phyloP scores from a whole-genome alignment of 2,888 invertebrate genomes.

The Lycia hirtaria region DNA sequence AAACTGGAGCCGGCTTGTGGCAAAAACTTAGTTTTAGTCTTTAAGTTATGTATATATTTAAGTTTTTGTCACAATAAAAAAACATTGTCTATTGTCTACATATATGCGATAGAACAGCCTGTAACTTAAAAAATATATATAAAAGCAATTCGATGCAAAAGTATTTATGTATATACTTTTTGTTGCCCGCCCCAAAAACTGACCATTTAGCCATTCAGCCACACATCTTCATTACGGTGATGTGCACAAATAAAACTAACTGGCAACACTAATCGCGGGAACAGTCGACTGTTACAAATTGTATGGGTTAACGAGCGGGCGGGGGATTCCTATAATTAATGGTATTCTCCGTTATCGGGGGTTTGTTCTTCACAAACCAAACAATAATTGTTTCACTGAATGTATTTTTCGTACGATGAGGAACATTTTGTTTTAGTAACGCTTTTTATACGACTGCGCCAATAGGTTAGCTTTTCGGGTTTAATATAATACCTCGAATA shows the following conservation, averaged over 20 bases:
- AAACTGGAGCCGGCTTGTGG: too few relatives aligned
- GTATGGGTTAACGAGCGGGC: constrained; percentile 54
- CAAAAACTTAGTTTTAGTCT: too few relatives aligned
- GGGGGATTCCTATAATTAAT: constrained; percentile 43
- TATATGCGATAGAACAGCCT: too few relatives aligned
- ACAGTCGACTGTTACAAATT: constrained; percentile 52
- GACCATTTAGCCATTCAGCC: constrained; percentile 18
- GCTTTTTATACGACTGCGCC: too few relatives aligned
- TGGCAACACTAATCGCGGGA: constrained; percentile 46
- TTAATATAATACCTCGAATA: too few relatives aligned
- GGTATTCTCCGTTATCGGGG: constrained; percentile 36
- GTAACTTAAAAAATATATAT: not conserved
- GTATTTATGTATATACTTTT: not conserved
- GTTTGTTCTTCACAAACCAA: constrained; percentile 8
- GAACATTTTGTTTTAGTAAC: too few relatives aligned
- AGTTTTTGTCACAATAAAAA: too few relatives aligned
- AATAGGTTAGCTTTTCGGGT: too few relatives aligned
- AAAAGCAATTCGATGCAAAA: not conserved
- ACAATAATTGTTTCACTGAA: not conserved
- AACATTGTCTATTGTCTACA: too few relatives aligned
- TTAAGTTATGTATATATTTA: too few relatives aligned
- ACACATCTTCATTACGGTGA: constrained; percentile 47
- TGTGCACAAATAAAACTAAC: constrained; percentile 53
- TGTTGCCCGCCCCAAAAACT: constrained; percentile 8
- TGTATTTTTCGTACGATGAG: not conserved